Conservation (phyloP, 2,113 vertebrate genomes). For the Okapia johnstoni region DNA sequence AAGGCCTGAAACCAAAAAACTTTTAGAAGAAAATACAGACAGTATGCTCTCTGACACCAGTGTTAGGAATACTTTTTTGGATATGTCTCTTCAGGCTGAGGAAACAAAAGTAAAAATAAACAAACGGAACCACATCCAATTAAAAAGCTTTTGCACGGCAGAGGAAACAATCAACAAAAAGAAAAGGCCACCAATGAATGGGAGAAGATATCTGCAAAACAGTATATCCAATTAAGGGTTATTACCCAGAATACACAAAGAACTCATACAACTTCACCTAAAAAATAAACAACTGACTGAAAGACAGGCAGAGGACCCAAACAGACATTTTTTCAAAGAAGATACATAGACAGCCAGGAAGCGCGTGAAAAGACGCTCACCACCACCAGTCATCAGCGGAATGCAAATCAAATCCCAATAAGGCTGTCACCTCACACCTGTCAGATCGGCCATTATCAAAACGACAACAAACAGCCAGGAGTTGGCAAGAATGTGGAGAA, state of each 20-base stretch:
- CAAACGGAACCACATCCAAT: neutral
- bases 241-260: neutral
- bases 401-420: neutral
- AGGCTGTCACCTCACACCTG: neutral
- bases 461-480: neutral
- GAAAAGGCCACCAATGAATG: neutral
- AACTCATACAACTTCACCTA: neutral
- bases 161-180: neutral
- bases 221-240: neutral
- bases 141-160: neutral
- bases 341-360: neutral
- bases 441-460: neutral
- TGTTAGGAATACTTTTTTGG: neutral
- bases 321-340: neutral
- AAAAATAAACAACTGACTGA: neutral
- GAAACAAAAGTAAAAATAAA: neutral
- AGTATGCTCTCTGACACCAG: neutral
- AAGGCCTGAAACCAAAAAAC: neutral
- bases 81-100: neutral
- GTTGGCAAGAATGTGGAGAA: neutral
- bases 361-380: neutral
- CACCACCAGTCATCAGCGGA: neutral
- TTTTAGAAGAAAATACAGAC: neutral
- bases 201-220: neutral
- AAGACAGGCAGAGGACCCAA: neutral